Evolutionary conservation across 2,888 invertebrate species (phyloP).

Genomic region (Synanthedon formicaeformis): DNA sequence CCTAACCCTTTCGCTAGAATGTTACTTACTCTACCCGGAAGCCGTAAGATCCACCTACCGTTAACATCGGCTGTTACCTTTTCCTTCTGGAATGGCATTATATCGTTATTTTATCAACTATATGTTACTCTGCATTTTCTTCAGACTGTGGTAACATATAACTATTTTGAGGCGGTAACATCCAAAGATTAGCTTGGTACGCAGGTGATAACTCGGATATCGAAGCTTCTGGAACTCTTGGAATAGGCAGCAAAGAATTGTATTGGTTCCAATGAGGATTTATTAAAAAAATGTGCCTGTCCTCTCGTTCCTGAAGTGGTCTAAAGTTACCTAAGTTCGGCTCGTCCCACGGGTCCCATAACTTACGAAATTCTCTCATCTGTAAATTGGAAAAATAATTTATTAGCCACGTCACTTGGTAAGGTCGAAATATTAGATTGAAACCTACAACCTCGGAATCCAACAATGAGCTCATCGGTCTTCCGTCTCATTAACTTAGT

Average conservation of each 20-base stretch:
- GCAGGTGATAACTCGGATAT: conserved; percentile 43
- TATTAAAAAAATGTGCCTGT: conserved; percentile 64
- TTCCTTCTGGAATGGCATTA: too few species aligned
- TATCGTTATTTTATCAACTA: too few species aligned
- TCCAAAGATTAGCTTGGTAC: conserved; percentile 33
- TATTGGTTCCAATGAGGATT: conserved; percentile 63
- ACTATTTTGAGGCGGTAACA: conserved; percentile 45
- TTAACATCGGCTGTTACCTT: too few species aligned
- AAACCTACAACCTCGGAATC: neutral
- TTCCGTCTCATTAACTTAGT: neutral
- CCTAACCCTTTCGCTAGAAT: too few species aligned
- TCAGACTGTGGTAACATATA: conserved; percentile 25
- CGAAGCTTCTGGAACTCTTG: conserved; percentile 38
- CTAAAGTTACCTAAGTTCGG: conserved; percentile 67
- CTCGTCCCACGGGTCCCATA: conserved; percentile 63
- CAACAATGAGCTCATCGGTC: neutral
- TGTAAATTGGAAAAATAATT: conserved; percentile 19
- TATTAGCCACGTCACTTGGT: conserved; percentile 2
- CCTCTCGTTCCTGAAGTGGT: conserved; percentile 45
- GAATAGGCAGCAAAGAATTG: conserved; percentile 58
- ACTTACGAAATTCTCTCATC: conserved; percentile 67
- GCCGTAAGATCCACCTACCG: too few species aligned
- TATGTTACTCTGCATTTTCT: conserved; percentile 6
- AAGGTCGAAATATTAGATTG: neutral
- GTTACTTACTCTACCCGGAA: too few species aligned